phyloP scores from a whole-genome alignment of 2,888 invertebrate species.

The Aporophyla lueneburgensis region DNA sequence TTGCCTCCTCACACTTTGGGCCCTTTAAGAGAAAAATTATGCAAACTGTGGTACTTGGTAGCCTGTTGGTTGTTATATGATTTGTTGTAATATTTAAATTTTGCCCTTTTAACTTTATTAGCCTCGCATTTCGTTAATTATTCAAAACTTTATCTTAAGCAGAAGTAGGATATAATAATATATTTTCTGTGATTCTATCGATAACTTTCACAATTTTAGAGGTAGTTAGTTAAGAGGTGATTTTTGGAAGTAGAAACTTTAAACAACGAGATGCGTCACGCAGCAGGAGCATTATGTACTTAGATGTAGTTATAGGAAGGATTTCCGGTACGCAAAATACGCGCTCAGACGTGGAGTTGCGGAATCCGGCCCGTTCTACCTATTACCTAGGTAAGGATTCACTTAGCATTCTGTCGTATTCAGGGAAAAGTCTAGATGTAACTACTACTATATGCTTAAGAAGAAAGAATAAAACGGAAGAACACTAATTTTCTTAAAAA shows the following conservation, averaged over 20 bases:
- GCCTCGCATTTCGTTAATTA: slow-evolving; percentile 21
- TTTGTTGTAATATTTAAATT: slow-evolving; percentile 48
- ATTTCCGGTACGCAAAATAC: no score
- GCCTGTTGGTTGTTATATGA: slow-evolving; percentile 24
- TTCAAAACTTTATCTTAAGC: slow-evolving; percentile 20
- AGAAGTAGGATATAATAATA: slow-evolving; percentile 13
- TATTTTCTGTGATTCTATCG: slow-evolving; percentile 33
- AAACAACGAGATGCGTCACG: neutral
- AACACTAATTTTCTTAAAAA: neutral
- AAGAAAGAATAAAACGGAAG: neutral
- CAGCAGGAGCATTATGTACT: neutral
- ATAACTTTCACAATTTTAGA: slow-evolving; percentile 15
- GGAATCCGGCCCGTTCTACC: no score
- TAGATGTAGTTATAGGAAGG: no score
- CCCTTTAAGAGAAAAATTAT: slow-evolving; percentile 39
- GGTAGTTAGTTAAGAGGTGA: neutral
- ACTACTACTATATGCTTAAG: no score
- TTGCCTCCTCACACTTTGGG: slow-evolving; percentile 21
- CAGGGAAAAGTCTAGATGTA: no score
- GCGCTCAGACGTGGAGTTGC: no score
- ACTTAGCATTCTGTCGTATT: no score
- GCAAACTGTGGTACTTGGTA: slow-evolving; percentile 32
- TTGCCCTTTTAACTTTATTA: slow-evolving; percentile 26
- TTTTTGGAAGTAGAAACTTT: neutral
- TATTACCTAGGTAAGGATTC: no score